These are phyloP conservation scores for Drosophila pachea DNA, from an alignment of 1,140 invertebrate species.

Conservation along the genomic window DNA sequence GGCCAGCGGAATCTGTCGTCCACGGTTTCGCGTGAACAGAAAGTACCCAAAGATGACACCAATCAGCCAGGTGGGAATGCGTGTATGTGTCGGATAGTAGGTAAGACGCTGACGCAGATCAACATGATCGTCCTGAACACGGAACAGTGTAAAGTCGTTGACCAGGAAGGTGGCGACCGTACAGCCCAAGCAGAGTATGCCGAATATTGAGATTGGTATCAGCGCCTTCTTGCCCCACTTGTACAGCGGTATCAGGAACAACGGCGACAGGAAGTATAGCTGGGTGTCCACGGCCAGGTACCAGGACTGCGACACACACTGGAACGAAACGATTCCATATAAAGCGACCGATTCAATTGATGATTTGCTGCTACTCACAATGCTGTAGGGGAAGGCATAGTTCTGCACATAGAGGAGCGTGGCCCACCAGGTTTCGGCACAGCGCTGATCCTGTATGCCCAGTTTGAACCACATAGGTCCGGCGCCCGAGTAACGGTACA, in stretches of 20 bases:
- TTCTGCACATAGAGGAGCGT: slow-evolving; percentile 93
- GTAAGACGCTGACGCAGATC: slow-evolving; percentile 76
- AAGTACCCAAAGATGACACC: slow-evolving; percentile 82
- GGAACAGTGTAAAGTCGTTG: slow-evolving; percentile 80
- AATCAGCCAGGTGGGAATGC: slow-evolving; percentile 81
- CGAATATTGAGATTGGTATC: slow-evolving; percentile 80
- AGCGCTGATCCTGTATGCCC: slow-evolving; percentile 83
- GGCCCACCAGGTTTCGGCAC: slow-evolving; percentile 88
- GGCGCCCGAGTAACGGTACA: slow-evolving; percentile 80
- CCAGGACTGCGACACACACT: slow-evolving; percentile 96
- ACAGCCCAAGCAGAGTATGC: slow-evolving; percentile 81
- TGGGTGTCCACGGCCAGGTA: slow-evolving; percentile 93
- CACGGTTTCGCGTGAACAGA: slow-evolving; percentile 71
- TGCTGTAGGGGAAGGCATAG: slow-evolving; percentile 81
- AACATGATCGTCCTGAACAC: slow-evolving; percentile 72
- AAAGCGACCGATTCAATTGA: no score
- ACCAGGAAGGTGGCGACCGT: slow-evolving; percentile 84
- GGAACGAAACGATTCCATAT: slow-evolving; percentile 9
- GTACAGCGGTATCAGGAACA: slow-evolving; percentile 86
- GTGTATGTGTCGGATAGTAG: slow-evolving; percentile 77
- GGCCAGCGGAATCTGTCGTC: slow-evolving; percentile 65
- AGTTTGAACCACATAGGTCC: slow-evolving; percentile 82
- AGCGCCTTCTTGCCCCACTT: slow-evolving; percentile 83
- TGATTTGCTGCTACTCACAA: slow-evolving; percentile 63
- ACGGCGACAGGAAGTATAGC: slow-evolving; percentile 87